Percentiles rank a stretch among this genome's conserved stretches.
These are phyloP conservation scores for Phocoena sinus DNA, from an alignment of 2,113 vertebrate species.

Conservation along the genomic window DNA sequence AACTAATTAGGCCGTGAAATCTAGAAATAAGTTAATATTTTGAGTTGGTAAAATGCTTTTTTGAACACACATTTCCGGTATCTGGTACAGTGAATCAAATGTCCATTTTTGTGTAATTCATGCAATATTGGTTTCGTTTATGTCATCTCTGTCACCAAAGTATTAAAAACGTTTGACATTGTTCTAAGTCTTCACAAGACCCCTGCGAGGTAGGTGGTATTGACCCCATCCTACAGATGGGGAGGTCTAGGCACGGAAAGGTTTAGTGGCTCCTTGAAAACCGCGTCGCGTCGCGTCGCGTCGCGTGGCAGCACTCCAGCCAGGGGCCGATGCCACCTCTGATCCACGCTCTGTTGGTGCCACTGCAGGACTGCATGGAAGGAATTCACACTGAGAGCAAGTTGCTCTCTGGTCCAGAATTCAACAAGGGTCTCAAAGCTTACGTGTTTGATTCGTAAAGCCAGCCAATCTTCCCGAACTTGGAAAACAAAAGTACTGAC, in stretches of 20 bases:
- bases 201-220: constrained; percentile 65
- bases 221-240: constrained; percentile 1
- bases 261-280: background rate
- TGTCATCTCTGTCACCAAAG: background rate
- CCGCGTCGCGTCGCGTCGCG: background rate
- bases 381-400: background rate
- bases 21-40: constrained; percentile 58
- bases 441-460: background rate
- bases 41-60: constrained; percentile 45
- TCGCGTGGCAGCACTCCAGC: background rate
- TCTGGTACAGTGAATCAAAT: background rate
- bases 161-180: background rate
- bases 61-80: background rate
- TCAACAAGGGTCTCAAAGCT: constrained; percentile 8
- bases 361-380: background rate
- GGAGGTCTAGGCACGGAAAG: constrained; percentile 37
- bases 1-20: constrained; percentile 61
- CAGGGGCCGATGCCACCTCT: background rate
- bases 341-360: accelerated
- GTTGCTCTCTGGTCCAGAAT: background rate
- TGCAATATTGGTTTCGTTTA: accelerated
- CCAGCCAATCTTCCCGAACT: background rate
- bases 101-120: background rate
- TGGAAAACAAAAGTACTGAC: background rate
- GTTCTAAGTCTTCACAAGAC: constrained; percentile 38